Evolutionary conservation across 2,113 vertebrate genomes (phyloP).

Genomic region (Thryonomys swinderianus): DNA sequence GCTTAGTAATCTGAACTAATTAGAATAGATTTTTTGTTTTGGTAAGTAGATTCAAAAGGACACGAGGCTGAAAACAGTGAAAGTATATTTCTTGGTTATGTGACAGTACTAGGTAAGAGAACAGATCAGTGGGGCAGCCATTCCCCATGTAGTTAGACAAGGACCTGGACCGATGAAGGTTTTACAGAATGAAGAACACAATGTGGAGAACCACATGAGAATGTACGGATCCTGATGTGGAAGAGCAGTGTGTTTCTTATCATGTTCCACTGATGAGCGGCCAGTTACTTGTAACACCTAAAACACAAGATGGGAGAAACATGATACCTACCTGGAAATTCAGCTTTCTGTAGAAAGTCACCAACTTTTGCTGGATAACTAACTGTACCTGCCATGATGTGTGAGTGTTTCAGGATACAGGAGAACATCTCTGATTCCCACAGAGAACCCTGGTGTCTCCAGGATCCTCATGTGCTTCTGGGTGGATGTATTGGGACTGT

Average conservation of each 20-base stretch:
- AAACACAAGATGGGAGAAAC: neutral
- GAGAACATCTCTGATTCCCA: neutral
- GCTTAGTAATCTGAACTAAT: neutral
- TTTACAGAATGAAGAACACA: neutral
- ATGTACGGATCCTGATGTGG: neutral
- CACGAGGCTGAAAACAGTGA: neutral
- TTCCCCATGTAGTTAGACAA: neutral
- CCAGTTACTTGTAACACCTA: neutral
- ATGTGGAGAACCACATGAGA: neutral
- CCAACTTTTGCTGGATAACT: neutral
- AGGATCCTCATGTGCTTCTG: neutral
- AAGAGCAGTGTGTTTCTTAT: neutral
- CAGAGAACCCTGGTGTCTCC: neutral
- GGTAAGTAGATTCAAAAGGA: neutral
- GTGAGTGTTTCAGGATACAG: neutral
- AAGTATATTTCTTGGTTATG: neutral
- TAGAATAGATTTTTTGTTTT: neutral
- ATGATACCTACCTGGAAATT: neutral
- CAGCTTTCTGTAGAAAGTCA: neutral
- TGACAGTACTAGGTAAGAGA: neutral
- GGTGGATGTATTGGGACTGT: accelerated
- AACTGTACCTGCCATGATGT: neutral
- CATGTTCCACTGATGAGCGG: neutral
- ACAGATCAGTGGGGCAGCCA: neutral
- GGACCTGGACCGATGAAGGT: neutral